Conservation (phyloP, 1,140 invertebrate genomes). For the Anthonomus grandis region DNA sequence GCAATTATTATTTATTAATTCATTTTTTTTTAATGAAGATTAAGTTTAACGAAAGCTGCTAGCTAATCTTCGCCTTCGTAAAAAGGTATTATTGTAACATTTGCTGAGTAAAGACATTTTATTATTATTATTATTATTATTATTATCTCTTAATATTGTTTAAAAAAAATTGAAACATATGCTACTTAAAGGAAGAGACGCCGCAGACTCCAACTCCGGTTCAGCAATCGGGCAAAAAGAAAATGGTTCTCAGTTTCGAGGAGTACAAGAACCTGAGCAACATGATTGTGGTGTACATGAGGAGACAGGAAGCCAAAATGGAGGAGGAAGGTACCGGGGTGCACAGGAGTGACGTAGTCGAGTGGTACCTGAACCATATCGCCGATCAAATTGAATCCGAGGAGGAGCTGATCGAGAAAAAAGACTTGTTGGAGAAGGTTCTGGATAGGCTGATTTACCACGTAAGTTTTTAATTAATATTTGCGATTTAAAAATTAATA, state of each 20-base stretch:
- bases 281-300: constrained; percentile 86
- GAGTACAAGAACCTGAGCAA: constrained; percentile 93
- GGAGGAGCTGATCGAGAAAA: constrained; percentile 85
- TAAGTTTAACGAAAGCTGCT: no score
- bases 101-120: no score
- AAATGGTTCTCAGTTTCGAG: constrained; percentile 88
- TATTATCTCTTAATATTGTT: no score
- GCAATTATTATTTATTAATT: no score
- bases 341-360: constrained; percentile 78
- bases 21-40: no score
- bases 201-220: constrained; percentile 33
- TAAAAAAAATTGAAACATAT: no score
- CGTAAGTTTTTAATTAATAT: constrained; percentile 56
- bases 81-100: no score
- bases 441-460: constrained; percentile 90
- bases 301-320: constrained; percentile 71
- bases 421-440: constrained; percentile 91
- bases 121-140: no score
- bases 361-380: constrained; percentile 93
- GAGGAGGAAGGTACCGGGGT: constrained; percentile 63
- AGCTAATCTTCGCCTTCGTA: no score
- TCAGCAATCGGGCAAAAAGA: constrained; percentile 62
- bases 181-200: constrained; percentile 12
- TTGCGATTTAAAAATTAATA: background rate
- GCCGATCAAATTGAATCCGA: constrained; percentile 86